Percentiles rank a stretch among this genome's conserved stretches.
Evolutionary conservation across 2,888 invertebrate genomes (phyloP).

Genomic region (Erebia palarica): DNA sequence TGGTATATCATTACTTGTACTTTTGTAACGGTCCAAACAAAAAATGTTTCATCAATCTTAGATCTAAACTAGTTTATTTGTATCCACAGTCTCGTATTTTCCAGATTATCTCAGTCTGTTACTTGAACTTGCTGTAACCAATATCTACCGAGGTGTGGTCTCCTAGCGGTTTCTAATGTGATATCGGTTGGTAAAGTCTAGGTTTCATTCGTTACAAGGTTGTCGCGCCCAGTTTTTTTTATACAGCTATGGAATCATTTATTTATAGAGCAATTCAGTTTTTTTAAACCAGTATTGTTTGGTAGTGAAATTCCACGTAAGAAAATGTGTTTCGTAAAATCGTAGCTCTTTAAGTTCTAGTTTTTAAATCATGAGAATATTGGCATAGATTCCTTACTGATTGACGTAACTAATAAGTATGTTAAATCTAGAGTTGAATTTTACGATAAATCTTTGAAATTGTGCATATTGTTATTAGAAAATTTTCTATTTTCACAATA

Average conservation of each 20-base stretch:
- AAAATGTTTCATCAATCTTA: conserved; percentile 35
- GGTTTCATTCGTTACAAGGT: conserved; percentile 51
- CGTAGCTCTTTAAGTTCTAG: background rate
- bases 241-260: conserved; percentile 15
- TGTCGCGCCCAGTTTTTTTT: conserved; percentile 21
- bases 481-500: conserved; percentile 3
- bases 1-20: conserved; percentile 5
- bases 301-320: background rate
- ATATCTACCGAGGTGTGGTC: conserved; percentile 60
- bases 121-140: conserved; percentile 57
- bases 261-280: conserved; percentile 14
- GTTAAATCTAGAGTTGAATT: background rate
- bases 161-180: conserved; percentile 66
- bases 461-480: background rate
- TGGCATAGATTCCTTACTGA: background rate
- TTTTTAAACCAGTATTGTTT: background rate
- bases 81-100: conserved; percentile 50
- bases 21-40: conserved; percentile 28
- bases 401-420: background rate
- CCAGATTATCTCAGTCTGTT: conserved; percentile 40
- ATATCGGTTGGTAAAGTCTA: conserved; percentile 61
- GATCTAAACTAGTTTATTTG: conserved; percentile 51
- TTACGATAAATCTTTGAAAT: background rate
- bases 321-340: background rate
- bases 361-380: background rate